These are phyloP conservation scores for Latheticus oryzae DNA, from an alignment of 2,888 invertebrate genomes.

Conservation along the genomic window DNA sequence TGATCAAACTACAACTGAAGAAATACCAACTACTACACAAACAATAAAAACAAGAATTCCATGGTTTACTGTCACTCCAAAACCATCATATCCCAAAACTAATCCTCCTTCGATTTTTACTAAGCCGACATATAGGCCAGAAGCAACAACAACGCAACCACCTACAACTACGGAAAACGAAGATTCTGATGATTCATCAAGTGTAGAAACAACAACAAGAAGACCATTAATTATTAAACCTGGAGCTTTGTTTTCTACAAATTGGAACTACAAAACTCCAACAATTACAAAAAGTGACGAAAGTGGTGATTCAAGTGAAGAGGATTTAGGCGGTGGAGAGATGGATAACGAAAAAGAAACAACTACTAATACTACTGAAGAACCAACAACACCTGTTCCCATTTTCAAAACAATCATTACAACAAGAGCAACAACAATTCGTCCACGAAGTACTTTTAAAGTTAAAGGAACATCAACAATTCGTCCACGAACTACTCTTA, in stretches of 20 bases:
- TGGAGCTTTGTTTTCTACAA: no score
- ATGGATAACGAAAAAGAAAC: no score
- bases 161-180: conserved; percentile 15
- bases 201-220: neutral
- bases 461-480: no score
- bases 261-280: neutral
- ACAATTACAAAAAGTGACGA: neutral
- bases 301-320: neutral
- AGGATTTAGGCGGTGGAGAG: neutral
- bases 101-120: neutral
- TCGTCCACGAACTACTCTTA: no score
- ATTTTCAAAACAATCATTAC: no score
- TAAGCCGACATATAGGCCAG: neutral
- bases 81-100: conserved; percentile 12
- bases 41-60: no score
- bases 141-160: conserved; percentile 15
- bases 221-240: no score
- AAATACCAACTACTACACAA: neutral
- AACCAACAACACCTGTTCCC: neutral
- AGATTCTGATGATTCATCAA: conserved; percentile 2
- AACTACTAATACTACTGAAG: conserved; percentile 1
- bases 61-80: no score
- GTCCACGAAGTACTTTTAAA: no score
- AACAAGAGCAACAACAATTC: neutral
- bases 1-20: neutral